These are phyloP conservation scores for Megalurothrips usitatus DNA, from an alignment of 2,888 invertebrate genomes.

Conservation along the genomic window DNA sequence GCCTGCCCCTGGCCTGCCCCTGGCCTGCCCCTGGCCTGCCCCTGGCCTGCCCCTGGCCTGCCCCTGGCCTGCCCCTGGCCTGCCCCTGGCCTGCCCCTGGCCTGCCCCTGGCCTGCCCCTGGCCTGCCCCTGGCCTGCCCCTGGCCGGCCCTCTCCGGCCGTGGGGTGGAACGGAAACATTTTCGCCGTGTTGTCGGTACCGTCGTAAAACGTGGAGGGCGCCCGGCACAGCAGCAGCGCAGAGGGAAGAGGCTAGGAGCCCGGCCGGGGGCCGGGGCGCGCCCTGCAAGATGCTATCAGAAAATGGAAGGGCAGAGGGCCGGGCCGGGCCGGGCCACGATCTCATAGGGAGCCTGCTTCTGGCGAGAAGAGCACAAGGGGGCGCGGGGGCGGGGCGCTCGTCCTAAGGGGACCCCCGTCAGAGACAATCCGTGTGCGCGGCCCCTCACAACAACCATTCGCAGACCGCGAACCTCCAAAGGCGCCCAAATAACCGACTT, in stretches of 20 bases:
- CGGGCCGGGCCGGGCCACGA: background rate
- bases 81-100: background rate
- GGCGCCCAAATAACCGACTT: too few relatives aligned
- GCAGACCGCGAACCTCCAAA: too few relatives aligned
- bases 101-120: background rate
- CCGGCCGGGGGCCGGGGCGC: background rate
- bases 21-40: background rate
- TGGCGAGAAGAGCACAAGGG: background rate
- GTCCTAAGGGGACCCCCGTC: too few relatives aligned
- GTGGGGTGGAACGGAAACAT: background rate
- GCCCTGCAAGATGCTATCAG: constrained; percentile 7
- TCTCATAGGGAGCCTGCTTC: too few relatives aligned
- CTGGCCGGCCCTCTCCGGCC: background rate
- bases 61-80: background rate
- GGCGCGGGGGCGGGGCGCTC: background rate
- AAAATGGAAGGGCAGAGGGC: constrained; percentile 1
- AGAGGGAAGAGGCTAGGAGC: background rate
- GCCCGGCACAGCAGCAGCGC: background rate
- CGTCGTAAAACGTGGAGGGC: too few relatives aligned
- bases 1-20: too few relatives aligned
- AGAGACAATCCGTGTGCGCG: too few relatives aligned
- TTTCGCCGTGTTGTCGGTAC: background rate
- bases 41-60: background rate
- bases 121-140: background rate
- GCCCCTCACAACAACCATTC: too few relatives aligned